Evolutionary conservation across 2,888 invertebrate genomes (phyloP), one percentile per base, ranked within the genome.

Genomic region (Halictus quadricinctus): DNA sequence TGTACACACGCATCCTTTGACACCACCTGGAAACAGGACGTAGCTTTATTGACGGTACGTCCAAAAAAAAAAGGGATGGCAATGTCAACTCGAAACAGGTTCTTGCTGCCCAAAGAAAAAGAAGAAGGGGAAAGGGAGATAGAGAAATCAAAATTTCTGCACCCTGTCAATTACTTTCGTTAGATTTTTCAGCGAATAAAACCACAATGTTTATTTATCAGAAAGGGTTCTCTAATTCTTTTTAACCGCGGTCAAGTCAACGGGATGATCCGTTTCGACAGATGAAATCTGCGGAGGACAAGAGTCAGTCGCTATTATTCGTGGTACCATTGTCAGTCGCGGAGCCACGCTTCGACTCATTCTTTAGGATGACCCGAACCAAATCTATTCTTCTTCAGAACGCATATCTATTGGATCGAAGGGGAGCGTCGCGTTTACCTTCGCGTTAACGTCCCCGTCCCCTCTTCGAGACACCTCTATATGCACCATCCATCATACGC

Each of bases 221-320:
- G 48, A 80, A 69, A 21, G 50, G 50, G 69, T 80, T 58, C 50
- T 36, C 21, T 41, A 5, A 69, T 43, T 58, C 84, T 80, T 79
- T 79, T 79, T 70, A 81, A 76, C 50, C 54, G 81, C 76, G 79
- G 25, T 54, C 77, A 69, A 82, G 78, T 89, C 72, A 82, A 85
- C 86, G 84, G 78, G 82, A 50, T 90, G 85, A 90, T 73, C 90
- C 88, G 88, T 88, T 90, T 88, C 81, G 84, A 79, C 88, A 88
- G 88, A 90, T 90, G 85, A 83, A 85, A 90, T 90, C 90, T 88
- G 90, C 85, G 81, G 72, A 83, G 72, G 72, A 80, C 78, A 78
- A 84, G 81, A 85, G 88, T 29, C 81, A 46, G 76, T 36, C 74
- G 48, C 72, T 84, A 79, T 84, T 84, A 83, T 89, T 87, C 79